These are phyloP conservation scores for Thymelicus acteon DNA, from an alignment of 2,888 invertebrate genomes.

Conservation along the genomic window DNA sequence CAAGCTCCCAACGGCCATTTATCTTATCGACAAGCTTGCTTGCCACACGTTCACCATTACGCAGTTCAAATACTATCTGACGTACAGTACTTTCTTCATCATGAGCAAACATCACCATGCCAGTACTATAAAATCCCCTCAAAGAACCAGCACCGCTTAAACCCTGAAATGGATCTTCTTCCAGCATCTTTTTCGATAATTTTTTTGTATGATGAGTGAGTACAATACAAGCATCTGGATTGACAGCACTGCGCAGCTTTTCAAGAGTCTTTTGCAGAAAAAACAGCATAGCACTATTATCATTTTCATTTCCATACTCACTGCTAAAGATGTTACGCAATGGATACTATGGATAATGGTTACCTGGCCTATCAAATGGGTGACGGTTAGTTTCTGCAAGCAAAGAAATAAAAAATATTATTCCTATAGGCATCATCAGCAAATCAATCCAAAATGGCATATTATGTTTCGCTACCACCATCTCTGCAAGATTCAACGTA, in stretches of 20 bases:
- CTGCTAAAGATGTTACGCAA: not conserved
- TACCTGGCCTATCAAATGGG: no score
- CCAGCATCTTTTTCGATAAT: conserved; percentile 2
- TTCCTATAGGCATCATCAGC: no score
- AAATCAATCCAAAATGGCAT: no score
- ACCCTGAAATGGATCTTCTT: conserved; percentile 7
- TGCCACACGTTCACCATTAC: conserved; percentile 12
- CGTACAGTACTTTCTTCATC: not conserved
- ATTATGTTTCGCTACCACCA: no score
- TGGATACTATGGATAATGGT: not conserved
- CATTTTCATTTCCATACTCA: conserved; percentile 6
- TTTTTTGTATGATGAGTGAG: conserved; percentile 5
- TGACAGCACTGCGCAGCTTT: not conserved
- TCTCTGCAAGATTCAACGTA: no score
- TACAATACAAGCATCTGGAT: not conserved
- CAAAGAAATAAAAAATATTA: no score
- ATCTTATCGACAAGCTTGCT: conserved; percentile 9
- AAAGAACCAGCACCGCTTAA: conserved; percentile 2
- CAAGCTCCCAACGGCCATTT: conserved; percentile 9
- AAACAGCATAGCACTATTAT: conserved; percentile 1
- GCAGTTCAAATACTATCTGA: conserved; percentile 8
- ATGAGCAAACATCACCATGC: no score
- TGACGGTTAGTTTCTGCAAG: no score
- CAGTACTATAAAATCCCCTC: conserved; percentile 1
- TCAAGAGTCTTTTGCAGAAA: conserved; percentile 2